Conservation (phyloP, 2,888 invertebrate genomes). For the Aproaerema taeniolella region DNA sequence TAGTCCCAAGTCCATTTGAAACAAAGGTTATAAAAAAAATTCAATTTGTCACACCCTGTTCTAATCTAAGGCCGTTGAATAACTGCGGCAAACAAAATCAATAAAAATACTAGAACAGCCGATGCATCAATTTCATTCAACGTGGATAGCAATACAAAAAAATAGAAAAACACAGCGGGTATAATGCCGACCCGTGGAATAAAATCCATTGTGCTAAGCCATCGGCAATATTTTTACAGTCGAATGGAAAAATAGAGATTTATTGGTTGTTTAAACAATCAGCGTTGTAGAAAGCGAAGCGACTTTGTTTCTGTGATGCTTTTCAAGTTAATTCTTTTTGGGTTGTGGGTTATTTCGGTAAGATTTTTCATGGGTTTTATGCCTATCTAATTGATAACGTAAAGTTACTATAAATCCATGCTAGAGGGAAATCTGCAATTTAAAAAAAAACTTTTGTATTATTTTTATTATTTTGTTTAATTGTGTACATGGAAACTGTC, state of each 20-base stretch:
- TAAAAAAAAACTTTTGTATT: too few relatives aligned
- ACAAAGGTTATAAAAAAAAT: too few relatives aligned
- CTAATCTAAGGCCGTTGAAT: slow-evolving; percentile 12
- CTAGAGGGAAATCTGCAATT: too few relatives aligned
- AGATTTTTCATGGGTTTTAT: too few relatives aligned
- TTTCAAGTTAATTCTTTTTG: too few relatives aligned
- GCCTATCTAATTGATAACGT: too few relatives aligned
- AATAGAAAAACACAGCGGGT: slow-evolving; percentile 24
- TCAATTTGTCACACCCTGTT: neutral
- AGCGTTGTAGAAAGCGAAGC: slow-evolving; percentile 7
- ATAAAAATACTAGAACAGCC: slow-evolving; percentile 28
- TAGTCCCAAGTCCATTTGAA: too few relatives aligned
- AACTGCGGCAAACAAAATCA: slow-evolving; percentile 26
- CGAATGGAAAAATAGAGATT: slow-evolving; percentile 36
- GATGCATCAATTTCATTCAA: slow-evolving; percentile 35
- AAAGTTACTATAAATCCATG: too few relatives aligned
- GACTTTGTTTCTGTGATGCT: too few relatives aligned
- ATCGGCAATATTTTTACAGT: slow-evolving; percentile 40
- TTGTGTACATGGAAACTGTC: too few relatives aligned
- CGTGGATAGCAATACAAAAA: slow-evolving; percentile 28
- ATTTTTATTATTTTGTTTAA: too few relatives aligned
- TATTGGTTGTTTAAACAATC: slow-evolving; percentile 26
- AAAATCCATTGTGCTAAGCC: slow-evolving; percentile 40
- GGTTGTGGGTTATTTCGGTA: too few relatives aligned
- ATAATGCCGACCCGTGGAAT: slow-evolving; percentile 26